Evolutionary conservation across 1,140 invertebrate species (phyloP).

Genomic region (Calliphora vicina): DNA sequence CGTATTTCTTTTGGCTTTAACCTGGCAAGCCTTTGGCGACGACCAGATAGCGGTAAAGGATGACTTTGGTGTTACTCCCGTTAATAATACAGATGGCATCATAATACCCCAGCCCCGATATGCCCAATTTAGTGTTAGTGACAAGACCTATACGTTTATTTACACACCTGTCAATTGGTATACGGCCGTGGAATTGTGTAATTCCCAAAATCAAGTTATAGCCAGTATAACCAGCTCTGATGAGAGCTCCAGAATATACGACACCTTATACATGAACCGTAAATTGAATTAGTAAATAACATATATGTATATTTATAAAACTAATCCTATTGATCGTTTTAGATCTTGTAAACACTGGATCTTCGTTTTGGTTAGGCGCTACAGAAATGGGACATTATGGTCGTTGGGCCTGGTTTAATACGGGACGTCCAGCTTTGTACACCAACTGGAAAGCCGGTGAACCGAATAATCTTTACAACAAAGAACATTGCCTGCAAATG

Average conservation of each 20-base stretch:
- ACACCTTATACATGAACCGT: neutral
- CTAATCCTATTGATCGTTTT: too few relatives aligned
- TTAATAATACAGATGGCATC: neutral
- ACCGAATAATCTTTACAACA: neutral
- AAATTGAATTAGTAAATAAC: neutral
- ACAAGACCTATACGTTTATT: neutral
- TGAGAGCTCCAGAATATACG: neutral
- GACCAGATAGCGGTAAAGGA: too few relatives aligned
- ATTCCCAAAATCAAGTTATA: neutral
- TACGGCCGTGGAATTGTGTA: conserved; percentile 17
- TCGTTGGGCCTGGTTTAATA: conserved; percentile 1
- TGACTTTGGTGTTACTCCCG: too few relatives aligned
- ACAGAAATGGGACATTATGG: neutral
- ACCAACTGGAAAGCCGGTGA: neutral
- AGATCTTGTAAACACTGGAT: neutral
- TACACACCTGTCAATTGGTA: conserved; percentile 20
- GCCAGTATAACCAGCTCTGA: neutral
- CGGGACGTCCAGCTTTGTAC: neutral
- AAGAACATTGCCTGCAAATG: neutral
- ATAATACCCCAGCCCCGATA: neutral
- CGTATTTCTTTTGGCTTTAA: too few relatives aligned
- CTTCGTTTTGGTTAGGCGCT: neutral
- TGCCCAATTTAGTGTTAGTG: neutral
- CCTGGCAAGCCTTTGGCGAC: too few relatives aligned
- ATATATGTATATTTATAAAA: too few relatives aligned